Evolutionary conservation across 2,797 vertebrate genomes (phyloP).

Genomic region (Aeoliscus strigatus): DNA sequence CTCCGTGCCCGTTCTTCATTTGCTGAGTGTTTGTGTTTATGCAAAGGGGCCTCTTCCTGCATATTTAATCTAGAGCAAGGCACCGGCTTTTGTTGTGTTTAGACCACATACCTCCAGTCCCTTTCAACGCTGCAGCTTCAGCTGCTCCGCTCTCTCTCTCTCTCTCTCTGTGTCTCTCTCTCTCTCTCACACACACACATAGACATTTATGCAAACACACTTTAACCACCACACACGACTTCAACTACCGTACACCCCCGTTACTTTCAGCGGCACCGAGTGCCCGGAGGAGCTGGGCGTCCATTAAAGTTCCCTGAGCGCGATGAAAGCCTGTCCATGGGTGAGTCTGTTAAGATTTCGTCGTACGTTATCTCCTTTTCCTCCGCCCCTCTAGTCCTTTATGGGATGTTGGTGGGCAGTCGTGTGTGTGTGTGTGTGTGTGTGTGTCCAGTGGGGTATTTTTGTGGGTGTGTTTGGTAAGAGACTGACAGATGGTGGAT

Average conservation of each 20-base stretch:
- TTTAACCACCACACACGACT: slow-evolving; percentile 40
- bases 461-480: slow-evolving; percentile 29
- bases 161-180: slow-evolving; percentile 18
- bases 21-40: slow-evolving; percentile 98
- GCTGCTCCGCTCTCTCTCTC: slow-evolving; percentile 49
- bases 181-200: background rate
- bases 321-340: slow-evolving; percentile 68
- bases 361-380: slow-evolving; percentile 18
- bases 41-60: slow-evolving; percentile 96
- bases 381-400: slow-evolving; percentile 20
- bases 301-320: slow-evolving; percentile 44
- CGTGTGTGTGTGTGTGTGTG: slow-evolving; percentile 14
- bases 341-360: slow-evolving; percentile 82
- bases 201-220: slow-evolving; percentile 8
- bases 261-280: slow-evolving; percentile 35
- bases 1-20: slow-evolving; percentile 88
- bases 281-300: slow-evolving; percentile 36
- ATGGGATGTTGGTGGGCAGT: slow-evolving; percentile 12
- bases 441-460: slow-evolving; percentile 7
- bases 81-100: slow-evolving; percentile 97
- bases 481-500: slow-evolving; percentile 21
- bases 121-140: slow-evolving; percentile 79
- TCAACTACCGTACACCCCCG: slow-evolving; percentile 51
- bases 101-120: slow-evolving; percentile 93
- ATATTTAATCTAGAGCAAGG: slow-evolving; percentile 93